Evolutionary conservation across 2,113 vertebrate species (phyloP).

Genomic region (Daphoenositta chrysoptera): DNA sequence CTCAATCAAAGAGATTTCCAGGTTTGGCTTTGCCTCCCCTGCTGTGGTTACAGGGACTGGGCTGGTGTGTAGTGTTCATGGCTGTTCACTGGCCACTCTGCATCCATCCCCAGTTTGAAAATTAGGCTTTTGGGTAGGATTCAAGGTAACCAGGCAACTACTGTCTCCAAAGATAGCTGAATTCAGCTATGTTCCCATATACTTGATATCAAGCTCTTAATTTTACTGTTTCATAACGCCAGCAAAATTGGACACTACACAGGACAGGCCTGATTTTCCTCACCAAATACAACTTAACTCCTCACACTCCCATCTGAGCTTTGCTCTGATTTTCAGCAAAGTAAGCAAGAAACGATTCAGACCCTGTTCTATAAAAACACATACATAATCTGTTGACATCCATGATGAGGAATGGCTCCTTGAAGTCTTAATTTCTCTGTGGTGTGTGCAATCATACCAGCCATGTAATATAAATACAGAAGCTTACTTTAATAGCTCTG

Average conservation of each 20-base stretch:
- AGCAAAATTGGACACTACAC: not conserved
- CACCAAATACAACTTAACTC: not conserved
- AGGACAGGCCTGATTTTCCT: not conserved
- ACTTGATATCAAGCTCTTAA: not conserved
- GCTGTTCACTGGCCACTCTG: not conserved
- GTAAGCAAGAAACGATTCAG: not conserved
- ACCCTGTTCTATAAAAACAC: not conserved
- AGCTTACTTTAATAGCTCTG: not conserved
- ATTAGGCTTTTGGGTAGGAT: not conserved
- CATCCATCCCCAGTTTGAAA: not conserved
- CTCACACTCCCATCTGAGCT: not conserved
- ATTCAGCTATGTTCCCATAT: not conserved
- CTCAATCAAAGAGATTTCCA: not conserved
- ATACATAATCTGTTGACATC: not conserved
- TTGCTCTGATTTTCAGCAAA: not conserved
- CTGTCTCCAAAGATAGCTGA: not conserved
- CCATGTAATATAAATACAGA: not conserved
- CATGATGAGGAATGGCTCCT: not conserved
- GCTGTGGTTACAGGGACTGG: accelerated
- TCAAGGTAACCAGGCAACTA: not conserved
- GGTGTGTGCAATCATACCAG: not conserved
- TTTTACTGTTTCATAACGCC: not conserved
- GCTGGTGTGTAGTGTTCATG: not conserved
- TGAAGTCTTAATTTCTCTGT: not conserved
- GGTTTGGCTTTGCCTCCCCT: not conserved